Percentiles rank a stretch among this genome's conserved stretches.
Conservation (phyloP, 1,140 invertebrate species). For the Micrasema longulum region DNA sequence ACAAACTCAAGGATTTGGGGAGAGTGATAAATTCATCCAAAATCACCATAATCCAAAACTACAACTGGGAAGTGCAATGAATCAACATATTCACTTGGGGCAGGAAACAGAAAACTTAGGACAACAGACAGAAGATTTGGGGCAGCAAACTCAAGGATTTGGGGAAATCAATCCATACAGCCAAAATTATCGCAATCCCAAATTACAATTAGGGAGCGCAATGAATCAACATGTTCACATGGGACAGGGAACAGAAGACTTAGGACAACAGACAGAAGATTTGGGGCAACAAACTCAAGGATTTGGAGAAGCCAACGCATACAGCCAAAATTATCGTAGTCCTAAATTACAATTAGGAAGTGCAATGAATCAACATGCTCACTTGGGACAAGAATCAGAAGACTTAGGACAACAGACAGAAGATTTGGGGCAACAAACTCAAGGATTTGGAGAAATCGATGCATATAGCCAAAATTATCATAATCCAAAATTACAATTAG, state of each 20-base stretch:
- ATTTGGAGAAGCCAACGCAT: slow-evolving; percentile 31
- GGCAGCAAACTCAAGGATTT: slow-evolving; percentile 41
- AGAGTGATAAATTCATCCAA: slow-evolving; percentile 21
- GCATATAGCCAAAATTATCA: slow-evolving; percentile 2
- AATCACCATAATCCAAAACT: slow-evolving; percentile 24
- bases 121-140: slow-evolving; percentile 42
- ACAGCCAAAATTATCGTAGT: slow-evolving; percentile 6
- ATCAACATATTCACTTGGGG: slow-evolving; percentile 15
- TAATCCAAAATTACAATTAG: slow-evolving; percentile 35
- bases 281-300: slow-evolving; percentile 42
- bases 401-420: slow-evolving; percentile 40
- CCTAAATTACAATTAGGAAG: slow-evolving; percentile 36
- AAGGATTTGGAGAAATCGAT: slow-evolving; percentile 35
- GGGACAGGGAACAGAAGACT: slow-evolving; percentile 36
- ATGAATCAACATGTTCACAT: background rate
- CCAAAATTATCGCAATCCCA: slow-evolving; percentile 11
- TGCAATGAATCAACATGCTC: background rate
- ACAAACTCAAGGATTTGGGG: slow-evolving; percentile 33
- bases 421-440: slow-evolving; percentile 42
- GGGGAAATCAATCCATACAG: slow-evolving; percentile 20
- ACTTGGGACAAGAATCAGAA: slow-evolving; percentile 24
- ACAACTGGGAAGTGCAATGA: slow-evolving; percentile 27
- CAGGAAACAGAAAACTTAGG: slow-evolving; percentile 40
- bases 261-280: slow-evolving; percentile 43
- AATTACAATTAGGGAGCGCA: slow-evolving; percentile 36